These are phyloP conservation scores for Jaculus jaculus DNA, from an alignment of 2,113 vertebrate species.

Conservation along the genomic window DNA sequence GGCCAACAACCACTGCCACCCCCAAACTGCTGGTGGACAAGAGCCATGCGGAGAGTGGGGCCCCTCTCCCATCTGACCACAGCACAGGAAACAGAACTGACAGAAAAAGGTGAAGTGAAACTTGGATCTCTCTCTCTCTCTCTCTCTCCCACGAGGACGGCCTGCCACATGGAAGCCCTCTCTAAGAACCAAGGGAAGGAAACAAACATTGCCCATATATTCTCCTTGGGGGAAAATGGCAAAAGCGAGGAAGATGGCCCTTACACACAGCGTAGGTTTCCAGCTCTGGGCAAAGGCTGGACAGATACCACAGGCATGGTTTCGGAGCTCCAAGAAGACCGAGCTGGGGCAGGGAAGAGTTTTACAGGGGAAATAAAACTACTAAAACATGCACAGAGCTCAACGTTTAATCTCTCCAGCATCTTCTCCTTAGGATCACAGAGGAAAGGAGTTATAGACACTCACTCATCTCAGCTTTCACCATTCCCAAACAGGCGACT, in stretches of 20 bases:
- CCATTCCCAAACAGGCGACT: constrained; percentile 27
- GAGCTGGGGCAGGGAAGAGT: neutral
- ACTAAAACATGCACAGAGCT: constrained; percentile 59
- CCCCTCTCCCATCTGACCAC: constrained; percentile 8
- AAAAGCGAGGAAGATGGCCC: neutral
- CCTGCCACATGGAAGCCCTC: constrained; percentile 18
- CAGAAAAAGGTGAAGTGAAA: constrained; percentile 75
- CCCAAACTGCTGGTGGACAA: neutral
- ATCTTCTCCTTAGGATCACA: neutral
- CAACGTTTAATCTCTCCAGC: constrained; percentile 74
- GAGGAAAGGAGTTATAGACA: neutral
- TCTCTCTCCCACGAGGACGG: neutral
- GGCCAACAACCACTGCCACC: neutral
- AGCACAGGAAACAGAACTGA: constrained; percentile 67
- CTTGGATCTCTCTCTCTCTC: constrained; percentile 33
- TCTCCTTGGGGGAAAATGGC: constrained; percentile 18
- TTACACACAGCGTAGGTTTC: neutral
- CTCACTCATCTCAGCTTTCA: neutral
- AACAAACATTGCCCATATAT: neutral
- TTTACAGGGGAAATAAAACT: constrained; percentile 72
- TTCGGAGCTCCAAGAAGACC: neutral
- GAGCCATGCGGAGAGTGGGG: neutral
- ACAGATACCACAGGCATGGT: neutral
- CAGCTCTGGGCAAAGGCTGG: neutral
- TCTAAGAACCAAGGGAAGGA: neutral